Base-by-base conservation (phyloP, 2,113 vertebrate species). In the Sceloporus tristichus region DNA sequence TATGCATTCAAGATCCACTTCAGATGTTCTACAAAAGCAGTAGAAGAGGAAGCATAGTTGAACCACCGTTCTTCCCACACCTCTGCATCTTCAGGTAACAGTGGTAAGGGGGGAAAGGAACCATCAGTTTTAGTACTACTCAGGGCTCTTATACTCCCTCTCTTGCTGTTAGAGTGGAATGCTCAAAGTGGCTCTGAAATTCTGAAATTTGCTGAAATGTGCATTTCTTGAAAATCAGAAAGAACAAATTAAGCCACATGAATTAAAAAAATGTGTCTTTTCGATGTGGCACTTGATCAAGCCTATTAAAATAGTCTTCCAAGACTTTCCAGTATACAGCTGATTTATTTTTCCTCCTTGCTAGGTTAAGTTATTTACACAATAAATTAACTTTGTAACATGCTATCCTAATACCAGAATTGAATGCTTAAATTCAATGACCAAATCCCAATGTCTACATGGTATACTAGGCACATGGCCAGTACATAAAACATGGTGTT, bases 361-460 rank as follows among this genome's bases (percentile, higher is more conserved):
- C 87, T 18, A 79, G 94, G 88, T 93, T 53, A 85, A 95, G 40
- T 66, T 88, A 83, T 83, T 77, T 84, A 88, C 81, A 83, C 62
- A 88, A 59, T 68, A 83, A 38, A 84, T 87, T 90, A 92, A 82
- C 85, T 82, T 59, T 85, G 91, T 54, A 85, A 88, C 85, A 90
- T 87, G 89, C 79, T 92, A 85, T 89, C 93, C 90, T 56, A 94
- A 90, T 91, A 85, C 92, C 95, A 95, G 86, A 88, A 94, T 68
- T 89, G 93, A 73, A 96, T 91, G 87, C 68, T 88, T 89, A 90
- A 93, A 54, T 82, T 88, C 91, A 92, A n/a, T 87, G 34, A n/a
- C 92, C 91, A 91, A 95, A 90, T 54, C n/a, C 59, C 18, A 65
- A 38, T 11, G n/a, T 14, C 62, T 29, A 25, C 9, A 34, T 65